A percentile compares a stretch with the other conserved stretches of the same genome.
These are phyloP conservation scores for Atta texana DNA, from an alignment of 1,140 invertebrate species.

Conservation along the genomic window DNA sequence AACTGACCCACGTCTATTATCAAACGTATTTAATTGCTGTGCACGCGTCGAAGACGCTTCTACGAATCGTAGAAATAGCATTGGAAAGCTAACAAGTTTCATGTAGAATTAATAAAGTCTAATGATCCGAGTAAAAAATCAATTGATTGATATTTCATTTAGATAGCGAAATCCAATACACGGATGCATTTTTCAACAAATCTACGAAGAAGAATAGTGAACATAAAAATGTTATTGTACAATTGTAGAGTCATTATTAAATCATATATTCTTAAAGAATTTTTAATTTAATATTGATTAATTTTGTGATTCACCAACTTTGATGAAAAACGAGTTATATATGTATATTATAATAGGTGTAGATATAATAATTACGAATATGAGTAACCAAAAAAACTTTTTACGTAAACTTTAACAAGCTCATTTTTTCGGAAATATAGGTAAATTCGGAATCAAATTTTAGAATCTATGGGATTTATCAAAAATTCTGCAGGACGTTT, in stretches of 20 bases:
- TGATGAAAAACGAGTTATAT: background rate
- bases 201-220: background rate
- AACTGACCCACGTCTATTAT: conserved; percentile 31
- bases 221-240: background rate
- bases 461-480: background rate
- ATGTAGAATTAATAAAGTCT: conserved; percentile 6
- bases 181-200: background rate
- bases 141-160: conserved; percentile 2
- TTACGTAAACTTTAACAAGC: background rate
- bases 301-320: background rate
- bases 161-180: conserved; percentile 2
- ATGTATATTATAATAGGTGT: background rate
- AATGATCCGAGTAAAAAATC: background rate
- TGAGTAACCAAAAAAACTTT: background rate
- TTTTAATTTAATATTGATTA: too few species aligned
- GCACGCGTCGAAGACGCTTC: conserved; percentile 27
- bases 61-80: background rate
- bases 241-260: background rate
- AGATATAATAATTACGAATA: background rate
- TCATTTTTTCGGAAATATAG: background rate
- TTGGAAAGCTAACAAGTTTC: background rate
- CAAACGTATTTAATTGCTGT: conserved; percentile 25
- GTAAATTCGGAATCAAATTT: background rate
- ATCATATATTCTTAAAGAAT: too few species aligned
- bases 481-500: background rate